Conservation (phyloP, 2,888 invertebrate genomes). For the Endomychus coccineus region DNA sequence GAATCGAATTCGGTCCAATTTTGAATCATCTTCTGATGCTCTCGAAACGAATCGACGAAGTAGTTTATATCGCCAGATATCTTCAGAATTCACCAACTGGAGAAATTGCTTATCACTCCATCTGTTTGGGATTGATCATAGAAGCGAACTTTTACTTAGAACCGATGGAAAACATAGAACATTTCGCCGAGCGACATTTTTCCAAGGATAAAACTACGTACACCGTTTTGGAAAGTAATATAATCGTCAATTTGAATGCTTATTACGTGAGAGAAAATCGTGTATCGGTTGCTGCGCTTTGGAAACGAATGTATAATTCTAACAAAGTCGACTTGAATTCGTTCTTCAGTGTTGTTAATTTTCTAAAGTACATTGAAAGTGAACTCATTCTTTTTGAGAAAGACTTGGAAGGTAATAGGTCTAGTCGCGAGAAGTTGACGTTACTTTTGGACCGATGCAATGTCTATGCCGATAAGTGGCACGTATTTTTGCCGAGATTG, state of each 20-base stretch:
- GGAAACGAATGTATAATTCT: constrained; percentile 20
- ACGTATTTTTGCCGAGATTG: constrained; percentile 23
- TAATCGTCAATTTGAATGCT: constrained; percentile 21
- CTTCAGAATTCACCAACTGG: constrained; percentile 31
- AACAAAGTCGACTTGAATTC: constrained; percentile 9
- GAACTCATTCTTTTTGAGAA: constrained; percentile 20
- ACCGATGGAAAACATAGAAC: constrained; percentile 43
- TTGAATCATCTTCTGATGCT: constrained; percentile 44
- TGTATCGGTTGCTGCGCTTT: constrained; percentile 18
- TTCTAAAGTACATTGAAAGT: constrained; percentile 24
- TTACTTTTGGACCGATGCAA: constrained; percentile 18
- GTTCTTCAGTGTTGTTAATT: constrained; percentile 18
- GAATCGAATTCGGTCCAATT: constrained; percentile 45
- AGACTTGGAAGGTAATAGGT: constrained; percentile 16
- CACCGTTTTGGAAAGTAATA: constrained; percentile 18
- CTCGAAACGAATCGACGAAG: constrained; percentile 46
- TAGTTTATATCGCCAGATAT: constrained; percentile 45
- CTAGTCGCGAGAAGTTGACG: constrained; percentile 6
- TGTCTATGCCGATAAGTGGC: constrained; percentile 22
- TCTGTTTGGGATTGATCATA: constrained; percentile 51
- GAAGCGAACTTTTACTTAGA: constrained; percentile 52
- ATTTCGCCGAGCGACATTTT: constrained; percentile 40
- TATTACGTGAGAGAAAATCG: constrained; percentile 20
- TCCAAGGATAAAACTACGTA: constrained; percentile 10
- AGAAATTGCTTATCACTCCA: constrained; percentile 49